Evolutionary conservation across 2,888 invertebrate genomes (phyloP), one percentile per base, ranked within the genome.

Genomic region (Drosophila barbarae): DNA sequence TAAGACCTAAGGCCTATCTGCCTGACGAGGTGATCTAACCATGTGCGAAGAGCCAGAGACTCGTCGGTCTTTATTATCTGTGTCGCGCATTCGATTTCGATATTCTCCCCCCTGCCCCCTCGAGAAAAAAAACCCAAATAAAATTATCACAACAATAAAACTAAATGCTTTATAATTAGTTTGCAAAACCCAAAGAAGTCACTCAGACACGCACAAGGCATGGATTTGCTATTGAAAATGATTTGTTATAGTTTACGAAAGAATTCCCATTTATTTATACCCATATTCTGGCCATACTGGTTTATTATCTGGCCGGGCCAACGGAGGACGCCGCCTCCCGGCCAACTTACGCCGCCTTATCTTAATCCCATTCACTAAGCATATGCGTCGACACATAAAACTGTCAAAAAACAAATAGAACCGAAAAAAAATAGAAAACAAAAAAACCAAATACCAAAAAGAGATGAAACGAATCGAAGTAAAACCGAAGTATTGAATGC

Each of bases 161-260:
- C 81, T 81, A 86, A 86, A 87, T 84, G 87, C 72, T 85, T 87
- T 81, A 87, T 86, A 87, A 87, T 86, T 86, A 82, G 76, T 84
- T 75, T 71, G 72, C 72, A 73, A 72, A 74, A 52, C 66, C 66
- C 52, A 72, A 68, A 68, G 55, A 56, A 66, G n/a, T 28, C 26
- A 49, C 21, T 30, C 42, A 35, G 41, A 54, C 42, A 15, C 12
- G 12, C 30, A 23, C 26, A 6, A 10, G 18, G n/a, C 18, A 28
- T 12, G 47, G 53, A 60, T 67, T 67, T 41, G 51, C 32, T 47
- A 71, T 52, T 49, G 42, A 71, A 70, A 72, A 76, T 76, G 73
- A 73, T 77, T 77, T 84, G 85, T 70, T 82, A 60, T 63, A 76
- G 50, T 71, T 81, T 63, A 42, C 52, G 55, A 47, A 49, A 41